Percentiles rank a stretch among this genome's conserved stretches.
These are phyloP conservation scores for Hydrozoanthus tunicans DNA, from an alignment of 64 coral and sea anemone species.

Conservation along the genomic window DNA sequence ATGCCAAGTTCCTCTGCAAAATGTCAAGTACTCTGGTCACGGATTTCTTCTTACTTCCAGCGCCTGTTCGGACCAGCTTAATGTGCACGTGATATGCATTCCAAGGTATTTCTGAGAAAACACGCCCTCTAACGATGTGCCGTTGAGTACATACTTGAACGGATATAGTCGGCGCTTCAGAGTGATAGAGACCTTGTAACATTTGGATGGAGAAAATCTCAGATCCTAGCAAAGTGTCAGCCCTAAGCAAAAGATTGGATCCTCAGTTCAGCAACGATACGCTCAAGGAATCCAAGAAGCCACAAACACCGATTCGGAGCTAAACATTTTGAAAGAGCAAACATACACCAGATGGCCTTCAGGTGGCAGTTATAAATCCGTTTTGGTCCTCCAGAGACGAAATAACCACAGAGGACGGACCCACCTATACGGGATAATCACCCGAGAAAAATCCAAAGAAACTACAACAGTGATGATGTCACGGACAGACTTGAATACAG, in stretches of 20 bases:
- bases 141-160: not conserved
- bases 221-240: not conserved
- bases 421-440: constrained; percentile 37
- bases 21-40: not conserved
- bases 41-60: not conserved
- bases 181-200: not conserved
- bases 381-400: no score
- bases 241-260: no score
- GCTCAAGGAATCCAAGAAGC: no score
- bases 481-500: constrained; percentile 38
- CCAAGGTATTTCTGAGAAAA: not conserved
- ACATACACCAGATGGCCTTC: no score
- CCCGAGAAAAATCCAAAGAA: constrained; percentile 50
- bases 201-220: not conserved
- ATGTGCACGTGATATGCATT: not conserved
- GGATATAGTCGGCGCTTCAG: not conserved
- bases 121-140: not conserved
- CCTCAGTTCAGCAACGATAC: no score
- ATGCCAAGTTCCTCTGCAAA: no score
- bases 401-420: no score
- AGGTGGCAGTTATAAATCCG: no score
- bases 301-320: no score
- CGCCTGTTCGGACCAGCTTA: not conserved
- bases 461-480: constrained; percentile 53
- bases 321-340: no score